A percentile compares a stretch with the other conserved stretches of the same genome.
These are phyloP conservation scores for Typhlomys cinereus DNA, from an alignment of 2,113 vertebrate genomes.

Conservation along the genomic window DNA sequence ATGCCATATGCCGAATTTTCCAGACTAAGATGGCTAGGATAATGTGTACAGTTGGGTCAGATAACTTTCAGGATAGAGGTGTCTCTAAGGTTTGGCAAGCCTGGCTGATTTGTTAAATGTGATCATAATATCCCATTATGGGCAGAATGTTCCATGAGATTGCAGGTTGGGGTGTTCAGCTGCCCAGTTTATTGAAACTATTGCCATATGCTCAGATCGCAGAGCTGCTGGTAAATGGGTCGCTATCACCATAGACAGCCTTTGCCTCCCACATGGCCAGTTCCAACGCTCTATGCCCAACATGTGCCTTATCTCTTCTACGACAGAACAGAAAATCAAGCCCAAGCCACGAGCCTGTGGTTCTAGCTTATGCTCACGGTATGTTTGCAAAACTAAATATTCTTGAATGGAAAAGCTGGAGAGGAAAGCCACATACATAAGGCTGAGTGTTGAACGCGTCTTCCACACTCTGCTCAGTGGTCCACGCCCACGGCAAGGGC, in stretches of 20 bases:
- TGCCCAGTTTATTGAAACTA: neutral
- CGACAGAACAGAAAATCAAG: neutral
- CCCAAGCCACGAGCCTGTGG: neutral
- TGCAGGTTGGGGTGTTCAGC: fast-evolving
- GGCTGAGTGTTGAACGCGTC: neutral
- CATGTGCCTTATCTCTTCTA: neutral
- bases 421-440: too few relatives aligned
- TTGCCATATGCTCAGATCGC: neutral
- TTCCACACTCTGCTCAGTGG: too few relatives aligned
- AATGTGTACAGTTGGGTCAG: neutral
- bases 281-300: neutral
- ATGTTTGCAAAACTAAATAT: neutral
- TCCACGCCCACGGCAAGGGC: neutral
- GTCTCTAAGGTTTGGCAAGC: neutral
- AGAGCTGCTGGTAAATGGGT: neutral
- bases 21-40: neutral
- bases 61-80: neutral
- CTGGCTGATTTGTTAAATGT: neutral
- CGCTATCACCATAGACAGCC: neutral
- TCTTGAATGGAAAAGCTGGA: neutral
- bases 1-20: neutral
- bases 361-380: neutral
- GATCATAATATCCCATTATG: fast-evolving
- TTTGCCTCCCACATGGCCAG: neutral
- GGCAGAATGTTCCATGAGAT: neutral